phyloP scores from a whole-genome alignment of 2,113 vertebrate genomes.

The Toxotes chatareus region DNA sequence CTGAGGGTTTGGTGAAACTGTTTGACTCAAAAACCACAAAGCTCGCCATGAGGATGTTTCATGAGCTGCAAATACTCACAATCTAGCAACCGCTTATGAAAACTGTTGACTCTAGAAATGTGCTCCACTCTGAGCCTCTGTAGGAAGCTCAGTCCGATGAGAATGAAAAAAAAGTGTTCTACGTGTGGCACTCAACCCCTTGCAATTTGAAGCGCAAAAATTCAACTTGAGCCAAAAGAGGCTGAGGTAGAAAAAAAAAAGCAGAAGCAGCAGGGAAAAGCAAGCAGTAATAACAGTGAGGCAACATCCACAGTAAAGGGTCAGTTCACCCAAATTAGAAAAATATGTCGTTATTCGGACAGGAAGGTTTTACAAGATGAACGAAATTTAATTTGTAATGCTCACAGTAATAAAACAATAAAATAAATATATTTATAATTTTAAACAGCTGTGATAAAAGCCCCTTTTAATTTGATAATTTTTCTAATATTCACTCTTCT shows the following conservation, averaged over 20 bases:
- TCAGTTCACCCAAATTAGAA: not conserved
- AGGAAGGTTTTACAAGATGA: not conserved
- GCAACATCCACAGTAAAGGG: not conserved
- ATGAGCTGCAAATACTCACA: not conserved
- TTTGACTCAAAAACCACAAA: not conserved
- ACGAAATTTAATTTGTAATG: no score
- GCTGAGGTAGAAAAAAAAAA: slow-evolving; percentile 1
- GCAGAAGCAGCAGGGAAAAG: not conserved
- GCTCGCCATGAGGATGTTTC: no score
- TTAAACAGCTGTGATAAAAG: not conserved
- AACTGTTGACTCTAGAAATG: not conserved
- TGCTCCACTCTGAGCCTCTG: not conserved
- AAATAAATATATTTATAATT: not conserved
- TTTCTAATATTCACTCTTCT: no score
- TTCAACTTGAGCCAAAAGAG: slow-evolving; percentile 1
- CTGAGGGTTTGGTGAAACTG: not conserved
- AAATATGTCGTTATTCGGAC: not conserved
- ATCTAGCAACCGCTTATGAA: not conserved
- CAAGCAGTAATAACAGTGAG: not conserved
- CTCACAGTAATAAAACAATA: not conserved
- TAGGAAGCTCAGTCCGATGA: not conserved
- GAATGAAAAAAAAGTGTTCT: not conserved
- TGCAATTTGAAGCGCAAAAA: not conserved
- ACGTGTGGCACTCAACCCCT: not conserved
- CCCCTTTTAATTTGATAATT: not conserved